Evolutionary conservation across 2,888 invertebrate species (phyloP), one percentile per base, ranked within the genome.

Genomic region (Frankliniella fusca): DNA sequence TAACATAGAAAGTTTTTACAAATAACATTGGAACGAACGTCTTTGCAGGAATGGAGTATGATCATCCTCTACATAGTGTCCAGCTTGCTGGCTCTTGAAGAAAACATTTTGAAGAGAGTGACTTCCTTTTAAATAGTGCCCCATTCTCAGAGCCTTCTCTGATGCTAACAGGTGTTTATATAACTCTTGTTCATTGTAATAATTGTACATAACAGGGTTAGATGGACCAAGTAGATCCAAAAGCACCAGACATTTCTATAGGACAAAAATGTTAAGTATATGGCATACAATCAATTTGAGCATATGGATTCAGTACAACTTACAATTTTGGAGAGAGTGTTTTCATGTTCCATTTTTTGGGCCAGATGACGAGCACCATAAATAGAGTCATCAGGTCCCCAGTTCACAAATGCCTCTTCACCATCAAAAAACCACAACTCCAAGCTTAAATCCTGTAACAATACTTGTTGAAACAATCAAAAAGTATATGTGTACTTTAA

Each of bases 381-480:
- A 48, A 98, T 93, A 0, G 98, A 99, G 90, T 99, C 99, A 0
- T 89, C 92, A 0, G 92, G 92, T 0, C 94, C 92, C 99, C 99
- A 99, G 54, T 92, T 88, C 1, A 92, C 87, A 87, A 99, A 98
- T 0, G 99, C 99, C 89, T 99, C 99, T 88, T 99, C 99, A 0
- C 99, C 99, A 87, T 99, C 99, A 86, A 99, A 97, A 90, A 99
- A 99, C 85, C 99, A 89, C 84, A 98, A 91, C 92, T 97, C 97
- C 50, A 96, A 88, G 85, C 93, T 93, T 0, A 94, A 86, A 80
- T 89, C 86, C 89, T 89, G 84, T 61, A 85, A 84, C 81, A 54
- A 82, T 81, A 61, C 61, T 61, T 54, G 54, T 54, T 18, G 8
- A 70, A n/a, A 2, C 54, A 70, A 70, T 1, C 20, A 70, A n/a